These are phyloP conservation scores for Oxystoma pomonae DNA, from an alignment of 2,888 invertebrate species.

Conservation along the genomic window DNA sequence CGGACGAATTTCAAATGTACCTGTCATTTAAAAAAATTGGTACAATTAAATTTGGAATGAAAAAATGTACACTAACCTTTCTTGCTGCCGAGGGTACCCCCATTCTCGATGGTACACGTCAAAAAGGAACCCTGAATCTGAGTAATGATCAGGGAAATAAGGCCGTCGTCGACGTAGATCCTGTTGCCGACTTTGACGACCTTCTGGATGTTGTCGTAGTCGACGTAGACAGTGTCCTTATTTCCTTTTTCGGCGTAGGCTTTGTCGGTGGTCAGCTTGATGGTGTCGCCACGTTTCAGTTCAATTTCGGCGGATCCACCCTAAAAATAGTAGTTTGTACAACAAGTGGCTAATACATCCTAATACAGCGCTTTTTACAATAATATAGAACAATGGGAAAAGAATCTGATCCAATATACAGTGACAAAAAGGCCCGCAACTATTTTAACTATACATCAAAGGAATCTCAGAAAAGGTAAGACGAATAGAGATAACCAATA, in stretches of 20 bases:
- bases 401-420: no score
- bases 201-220: conserved; percentile 93
- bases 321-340: conserved; percentile 50
- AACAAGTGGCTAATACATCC: no score
- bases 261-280: conserved; percentile 83
- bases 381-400: no score
- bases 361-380: no score
- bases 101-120: conserved; percentile 88
- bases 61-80: no score
- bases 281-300: conserved; percentile 75
- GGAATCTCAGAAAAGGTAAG: no score
- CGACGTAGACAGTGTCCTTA: conserved; percentile 73
- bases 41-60: neutral
- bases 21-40: no score
- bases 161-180: conserved; percentile 94
- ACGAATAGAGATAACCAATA: no score
- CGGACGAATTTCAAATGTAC: no score
- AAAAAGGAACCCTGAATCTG: conserved; percentile 61
- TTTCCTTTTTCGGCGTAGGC: conserved; percentile 75
- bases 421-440: no score
- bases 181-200: conserved; percentile 83
- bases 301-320: conserved; percentile 89
- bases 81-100: conserved; percentile 88
- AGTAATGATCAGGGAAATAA: conserved; percentile 82
- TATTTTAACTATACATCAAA: no score